Evolutionary conservation across 2,113 vertebrate species (phyloP).

Genomic region (Pygoscelis adeliae): DNA sequence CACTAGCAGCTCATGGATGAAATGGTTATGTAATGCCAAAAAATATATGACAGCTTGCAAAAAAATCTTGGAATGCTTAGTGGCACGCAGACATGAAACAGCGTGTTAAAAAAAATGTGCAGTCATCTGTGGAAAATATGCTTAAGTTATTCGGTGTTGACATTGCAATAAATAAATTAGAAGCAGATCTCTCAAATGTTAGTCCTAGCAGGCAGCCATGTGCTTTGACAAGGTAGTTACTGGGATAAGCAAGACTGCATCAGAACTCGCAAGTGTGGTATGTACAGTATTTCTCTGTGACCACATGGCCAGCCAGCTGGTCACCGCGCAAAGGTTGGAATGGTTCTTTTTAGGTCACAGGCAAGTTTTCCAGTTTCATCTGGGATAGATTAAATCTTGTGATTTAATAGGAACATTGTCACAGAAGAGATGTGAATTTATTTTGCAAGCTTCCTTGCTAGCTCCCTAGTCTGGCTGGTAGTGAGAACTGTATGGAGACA

Average conservation of each 20-base stretch:
- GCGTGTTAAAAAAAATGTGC: constrained; percentile 46
- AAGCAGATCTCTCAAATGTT: constrained; percentile 31
- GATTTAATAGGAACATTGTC: not conserved
- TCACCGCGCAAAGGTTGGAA: not conserved
- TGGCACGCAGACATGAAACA: constrained; percentile 18
- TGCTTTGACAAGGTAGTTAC: constrained; percentile 11
- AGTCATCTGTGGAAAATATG: constrained; percentile 58
- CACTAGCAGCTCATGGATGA: not conserved
- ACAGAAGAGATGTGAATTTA: not conserved
- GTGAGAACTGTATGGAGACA: not conserved
- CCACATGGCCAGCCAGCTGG: not conserved
- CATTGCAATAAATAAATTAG: constrained; percentile 49
- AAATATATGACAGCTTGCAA: constrained; percentile 45
- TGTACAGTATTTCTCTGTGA: not conserved
- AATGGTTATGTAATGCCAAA: constrained; percentile 45
- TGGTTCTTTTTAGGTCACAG: not conserved
- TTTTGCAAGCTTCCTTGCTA: not conserved
- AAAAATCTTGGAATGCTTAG: constrained; percentile 41
- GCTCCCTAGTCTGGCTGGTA: not conserved
- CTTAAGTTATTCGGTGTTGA: constrained; percentile 58
- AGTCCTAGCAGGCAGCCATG: constrained; percentile 40
- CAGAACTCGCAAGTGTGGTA: not conserved
- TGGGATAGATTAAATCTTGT: not conserved
- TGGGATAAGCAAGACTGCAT: not conserved
- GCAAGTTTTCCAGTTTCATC: not conserved